A percentile compares a stretch with the other conserved stretches of the same genome.
Conservation (phyloP, 2,113 vertebrate species). For the Uria lomvia region DNA sequence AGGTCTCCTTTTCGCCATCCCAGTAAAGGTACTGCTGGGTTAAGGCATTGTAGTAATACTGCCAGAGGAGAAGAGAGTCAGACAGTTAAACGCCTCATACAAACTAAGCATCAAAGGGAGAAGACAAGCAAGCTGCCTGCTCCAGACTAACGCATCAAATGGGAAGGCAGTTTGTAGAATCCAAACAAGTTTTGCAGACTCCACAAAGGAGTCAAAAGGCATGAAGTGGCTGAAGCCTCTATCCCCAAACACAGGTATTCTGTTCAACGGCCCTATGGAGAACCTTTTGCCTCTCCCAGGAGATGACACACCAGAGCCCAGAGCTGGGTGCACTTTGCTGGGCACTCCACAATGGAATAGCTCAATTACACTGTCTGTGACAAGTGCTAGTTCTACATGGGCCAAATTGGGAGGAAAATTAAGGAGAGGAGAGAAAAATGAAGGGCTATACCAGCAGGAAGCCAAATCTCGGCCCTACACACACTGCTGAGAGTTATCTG, state of each 20-base stretch:
- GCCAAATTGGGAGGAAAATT: background rate
- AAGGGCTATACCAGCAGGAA: background rate
- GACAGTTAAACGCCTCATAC: background rate
- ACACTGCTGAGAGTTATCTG: background rate
- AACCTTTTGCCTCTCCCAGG: background rate
- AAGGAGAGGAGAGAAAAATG: background rate
- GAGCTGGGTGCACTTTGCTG: background rate
- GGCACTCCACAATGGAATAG: background rate
- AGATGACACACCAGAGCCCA: background rate
- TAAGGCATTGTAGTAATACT: slow-evolving; percentile 98
- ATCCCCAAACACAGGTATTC: background rate
- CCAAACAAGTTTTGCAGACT: background rate
- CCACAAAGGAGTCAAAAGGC: background rate
- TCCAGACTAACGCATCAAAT: background rate
- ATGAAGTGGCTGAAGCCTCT: background rate
- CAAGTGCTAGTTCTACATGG: background rate
- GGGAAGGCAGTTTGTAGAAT: background rate
- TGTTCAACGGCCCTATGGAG: background rate
- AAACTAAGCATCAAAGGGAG: background rate
- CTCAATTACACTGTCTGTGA: background rate
- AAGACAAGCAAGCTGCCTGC: background rate
- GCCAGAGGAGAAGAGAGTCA: background rate
- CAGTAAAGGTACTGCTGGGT: slow-evolving; percentile 98
- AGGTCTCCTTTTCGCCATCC: slow-evolving; percentile 94
- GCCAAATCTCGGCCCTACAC: background rate